A percentile compares a stretch with the other conserved stretches of the same genome.
Conservation (phyloP, 2,113 vertebrate genomes). For the Rhabdomys dilectus region DNA sequence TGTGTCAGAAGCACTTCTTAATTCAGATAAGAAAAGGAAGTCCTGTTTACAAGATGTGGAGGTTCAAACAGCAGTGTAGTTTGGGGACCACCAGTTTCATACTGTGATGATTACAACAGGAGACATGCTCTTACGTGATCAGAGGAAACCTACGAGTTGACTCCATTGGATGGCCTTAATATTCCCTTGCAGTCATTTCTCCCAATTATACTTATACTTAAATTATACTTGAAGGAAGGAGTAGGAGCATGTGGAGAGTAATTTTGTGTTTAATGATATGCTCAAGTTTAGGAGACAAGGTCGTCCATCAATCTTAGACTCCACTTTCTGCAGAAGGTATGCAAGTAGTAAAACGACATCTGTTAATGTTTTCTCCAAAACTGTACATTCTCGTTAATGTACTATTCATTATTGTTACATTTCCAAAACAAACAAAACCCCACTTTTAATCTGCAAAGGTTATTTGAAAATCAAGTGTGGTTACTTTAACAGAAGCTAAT, state of each 20-base stretch:
- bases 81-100: slow-evolving; percentile 84
- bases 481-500: slow-evolving; percentile 84
- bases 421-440: slow-evolving; percentile 51
- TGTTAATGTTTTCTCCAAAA: slow-evolving; percentile 68
- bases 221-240: slow-evolving; percentile 69
- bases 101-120: slow-evolving; percentile 79
- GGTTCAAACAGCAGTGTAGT: slow-evolving; percentile 74
- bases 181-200: slow-evolving; percentile 82
- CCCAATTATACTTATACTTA: slow-evolving; percentile 67
- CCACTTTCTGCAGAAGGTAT: slow-evolving; percentile 66
- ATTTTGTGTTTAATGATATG: slow-evolving; percentile 39
- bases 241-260: slow-evolving; percentile 51
- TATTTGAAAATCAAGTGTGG: slow-evolving; percentile 76
- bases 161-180: slow-evolving; percentile 85
- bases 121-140: slow-evolving; percentile 77
- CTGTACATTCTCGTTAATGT: slow-evolving; percentile 68
- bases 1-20: slow-evolving; percentile 70
- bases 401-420: slow-evolving; percentile 65
- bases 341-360: slow-evolving; percentile 66
- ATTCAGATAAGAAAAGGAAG: slow-evolving; percentile 73
- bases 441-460: slow-evolving; percentile 70
- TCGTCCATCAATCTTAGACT: slow-evolving; percentile 56
- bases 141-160: slow-evolving; percentile 76
- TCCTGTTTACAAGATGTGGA: slow-evolving; percentile 76
- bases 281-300: slow-evolving; percentile 74